Evolutionary conservation across 1,140 invertebrate genomes (phyloP).

Genomic region (Microplitis demolitor): DNA sequence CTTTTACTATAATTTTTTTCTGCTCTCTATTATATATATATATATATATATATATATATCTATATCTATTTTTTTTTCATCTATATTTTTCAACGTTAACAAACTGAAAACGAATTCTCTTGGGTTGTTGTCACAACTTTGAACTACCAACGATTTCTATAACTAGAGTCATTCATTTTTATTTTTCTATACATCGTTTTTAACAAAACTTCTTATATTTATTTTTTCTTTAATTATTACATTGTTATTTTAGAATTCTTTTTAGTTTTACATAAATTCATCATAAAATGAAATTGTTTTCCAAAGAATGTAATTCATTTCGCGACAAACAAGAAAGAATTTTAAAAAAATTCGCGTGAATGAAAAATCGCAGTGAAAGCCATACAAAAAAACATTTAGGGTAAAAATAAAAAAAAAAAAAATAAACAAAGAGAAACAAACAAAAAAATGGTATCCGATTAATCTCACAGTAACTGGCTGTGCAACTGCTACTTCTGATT

Average conservation of each 20-base stretch:
- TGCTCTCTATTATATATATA: neutral
- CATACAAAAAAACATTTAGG: too few relatives aligned
- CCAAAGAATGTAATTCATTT: neutral
- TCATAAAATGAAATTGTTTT: neutral
- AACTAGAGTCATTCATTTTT: neutral
- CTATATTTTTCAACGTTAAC: neutral
- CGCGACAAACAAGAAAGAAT: neutral
- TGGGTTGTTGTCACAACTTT: neutral
- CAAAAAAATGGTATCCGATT: constrained; percentile 20
- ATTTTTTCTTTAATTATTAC: neutral
- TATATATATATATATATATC: neutral
- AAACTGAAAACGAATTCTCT: constrained; percentile 14
- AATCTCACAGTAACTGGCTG: constrained; percentile 22
- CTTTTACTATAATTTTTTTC: neutral
- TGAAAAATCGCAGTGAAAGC: neutral
- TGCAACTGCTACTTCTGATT: constrained; percentile 17
- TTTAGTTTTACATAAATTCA: neutral
- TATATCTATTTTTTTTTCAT: neutral
- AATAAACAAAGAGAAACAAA: constrained; percentile 5
- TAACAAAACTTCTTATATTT: too few relatives aligned
- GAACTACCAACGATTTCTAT: neutral
- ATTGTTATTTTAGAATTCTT: neutral
- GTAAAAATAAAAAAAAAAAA: neutral
- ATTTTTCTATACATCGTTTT: neutral
- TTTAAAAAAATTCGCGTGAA: neutral